phyloP scores from a whole-genome alignment of 1,140 invertebrate genomes.

The Calliphora vicina region DNA sequence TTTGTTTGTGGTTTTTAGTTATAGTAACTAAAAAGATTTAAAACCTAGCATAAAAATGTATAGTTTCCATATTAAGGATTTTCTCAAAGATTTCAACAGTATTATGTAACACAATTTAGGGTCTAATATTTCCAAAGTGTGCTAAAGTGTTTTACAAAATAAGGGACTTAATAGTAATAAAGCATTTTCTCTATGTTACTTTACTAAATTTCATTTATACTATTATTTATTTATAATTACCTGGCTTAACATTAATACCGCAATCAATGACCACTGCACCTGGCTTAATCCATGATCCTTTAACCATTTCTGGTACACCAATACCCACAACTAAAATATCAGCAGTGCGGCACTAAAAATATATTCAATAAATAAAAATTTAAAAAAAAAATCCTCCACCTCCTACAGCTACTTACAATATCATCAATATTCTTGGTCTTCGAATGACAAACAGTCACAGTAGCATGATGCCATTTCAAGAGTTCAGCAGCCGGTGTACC shows the following conservation, averaged over 20 bases:
- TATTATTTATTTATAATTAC: too few species aligned
- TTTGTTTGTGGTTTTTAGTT: too few species aligned
- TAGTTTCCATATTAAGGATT: too few species aligned
- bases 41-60: too few species aligned
- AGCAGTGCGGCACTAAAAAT: conserved; percentile 72
- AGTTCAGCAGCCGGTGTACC: conserved; percentile 94
- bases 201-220: too few species aligned
- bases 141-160: too few species aligned
- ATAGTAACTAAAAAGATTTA: too few species aligned
- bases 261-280: conserved; percentile 99
- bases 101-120: too few species aligned
- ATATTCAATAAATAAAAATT: not conserved
- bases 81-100: too few species aligned
- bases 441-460: conserved; percentile 96
- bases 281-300: conserved; percentile 96
- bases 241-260: conserved; percentile 94
- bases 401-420: conserved; percentile 68
- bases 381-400: not conserved
- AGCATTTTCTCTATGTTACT: too few species aligned
- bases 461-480: conserved; percentile 96
- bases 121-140: too few species aligned
- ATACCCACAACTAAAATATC: conserved; percentile 98
- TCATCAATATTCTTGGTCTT: conserved; percentile 85
- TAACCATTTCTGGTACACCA: conserved; percentile 90
- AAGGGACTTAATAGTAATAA: too few species aligned